Base-by-base conservation (phyloP, 2,113 vertebrate species). In the Formicarius rufipectus region DNA sequence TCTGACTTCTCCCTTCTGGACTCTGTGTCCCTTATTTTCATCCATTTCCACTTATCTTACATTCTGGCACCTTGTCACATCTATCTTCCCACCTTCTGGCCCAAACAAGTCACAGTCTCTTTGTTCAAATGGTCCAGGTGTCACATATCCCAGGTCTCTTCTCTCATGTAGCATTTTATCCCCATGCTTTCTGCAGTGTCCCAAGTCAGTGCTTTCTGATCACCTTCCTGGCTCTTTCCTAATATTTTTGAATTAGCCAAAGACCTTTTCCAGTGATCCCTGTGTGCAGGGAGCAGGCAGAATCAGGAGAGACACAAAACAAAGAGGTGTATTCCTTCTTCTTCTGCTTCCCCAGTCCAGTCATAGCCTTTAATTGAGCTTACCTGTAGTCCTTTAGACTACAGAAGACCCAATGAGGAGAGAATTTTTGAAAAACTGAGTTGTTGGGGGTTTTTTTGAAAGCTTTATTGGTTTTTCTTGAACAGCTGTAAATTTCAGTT, bases 401-500 rank as follows among this genome's bases (percentile, higher is more conserved):
- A 17, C 18, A 86, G 35, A 93, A 85, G 37, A 19, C 45, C 19
- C 31, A 58, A 33, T 22, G 30, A 66, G 18, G 14, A 81, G 19
- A 78, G 24, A 5, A 33, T 59, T 82, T 91, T 72, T 22, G 44
- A 75, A 74, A 68, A 30, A 14, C 39, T 49, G 25, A 9, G 6
- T 20, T 20, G 5, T 3, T 62, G 7, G 28, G 28, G 14, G 5
- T 58, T 17, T 33, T 74, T 53, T 49, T 76, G 25, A 56, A 62
- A 69, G 17, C 31, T 78, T 44, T 93, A 23, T 52, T 72, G 84
- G 52, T 84, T 66, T 87, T 49, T 92, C 44, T 71, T 79, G 66
- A 90, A 77, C 58, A 90, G 59, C 63, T 77, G 63, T 77, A 91
- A 96, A 87, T 80, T 79, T 33, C 30, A 59, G n/a, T 67, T 91